A percentile compares a stretch with the other conserved stretches of the same genome.
Evolutionary conservation across 2,888 invertebrate genomes (phyloP).

Genomic region (Diogma glabrata): DNA sequence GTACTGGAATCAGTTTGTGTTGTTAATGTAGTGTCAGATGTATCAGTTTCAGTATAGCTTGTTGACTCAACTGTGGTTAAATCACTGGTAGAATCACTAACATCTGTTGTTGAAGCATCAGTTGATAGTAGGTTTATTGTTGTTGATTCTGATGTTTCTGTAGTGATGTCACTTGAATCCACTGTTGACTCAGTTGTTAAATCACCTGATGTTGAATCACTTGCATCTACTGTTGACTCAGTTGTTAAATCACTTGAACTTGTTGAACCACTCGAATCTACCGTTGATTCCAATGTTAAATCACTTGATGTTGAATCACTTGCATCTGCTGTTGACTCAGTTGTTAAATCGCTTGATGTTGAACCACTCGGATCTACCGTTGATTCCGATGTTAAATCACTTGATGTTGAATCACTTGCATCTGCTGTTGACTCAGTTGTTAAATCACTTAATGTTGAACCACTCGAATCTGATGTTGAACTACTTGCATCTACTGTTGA

Average conservation of each 20-base stretch:
- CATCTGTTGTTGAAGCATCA: slow-evolving; percentile 19
- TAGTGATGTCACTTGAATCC: slow-evolving; percentile 5
- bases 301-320: not conserved
- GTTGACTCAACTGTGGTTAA: slow-evolving; percentile 19
- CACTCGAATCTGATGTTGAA: slow-evolving; percentile 10
- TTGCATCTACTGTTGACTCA: not conserved
- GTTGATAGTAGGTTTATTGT: slow-evolving; percentile 15
- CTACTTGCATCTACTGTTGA: slow-evolving; percentile 7
- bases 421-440: slow-evolving; percentile 9
- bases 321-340: slow-evolving; percentile 6
- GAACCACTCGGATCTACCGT: slow-evolving; percentile 5
- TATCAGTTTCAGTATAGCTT: slow-evolving; percentile 16
- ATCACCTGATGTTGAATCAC: not conserved
- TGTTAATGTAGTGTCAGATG: no score
- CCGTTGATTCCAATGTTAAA: no score
- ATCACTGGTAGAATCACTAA: slow-evolving; percentile 22
- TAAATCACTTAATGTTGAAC: slow-evolving; percentile 9
- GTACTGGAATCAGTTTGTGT: slow-evolving; percentile 5
- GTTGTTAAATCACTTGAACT: not conserved
- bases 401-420: slow-evolving; percentile 6
- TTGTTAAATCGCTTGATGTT: not conserved
- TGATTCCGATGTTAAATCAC: not conserved
- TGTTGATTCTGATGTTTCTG: slow-evolving; percentile 13
- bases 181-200: not conserved
- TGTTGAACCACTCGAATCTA: no score